Evolutionary conservation across 2,113 vertebrate species (phyloP), one percentile per base, ranked within the genome.

Genomic region (Candoia aspera): DNA sequence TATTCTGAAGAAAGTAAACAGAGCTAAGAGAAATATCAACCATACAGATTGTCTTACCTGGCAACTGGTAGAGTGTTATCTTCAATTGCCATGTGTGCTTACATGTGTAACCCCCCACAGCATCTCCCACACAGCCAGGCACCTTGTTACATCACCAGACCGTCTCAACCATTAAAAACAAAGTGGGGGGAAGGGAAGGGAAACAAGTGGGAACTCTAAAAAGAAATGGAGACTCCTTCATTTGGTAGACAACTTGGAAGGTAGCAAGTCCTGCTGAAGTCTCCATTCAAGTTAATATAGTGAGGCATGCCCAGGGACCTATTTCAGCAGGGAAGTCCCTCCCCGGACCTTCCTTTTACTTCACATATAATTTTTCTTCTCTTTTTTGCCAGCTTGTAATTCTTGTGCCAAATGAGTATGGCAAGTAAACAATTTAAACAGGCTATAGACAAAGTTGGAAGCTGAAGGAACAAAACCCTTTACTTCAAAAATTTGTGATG

Each of bases 1-100:
- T 58, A 8, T 49, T 94, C 84, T 57, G 37, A 79, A 59, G 29
- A 62, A 92, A 95, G 24, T 24, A 91, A 95, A 91, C 85, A 26
- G 68, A 19, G 0, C 58, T 37, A 53, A 59, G 55, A 85, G 86
- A 86, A 79, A 90, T 86, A 87, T 26, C 46, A 58, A 13, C 26
- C 58, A 3, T 1, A 6, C 49, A 88, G 12, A 0, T 2, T 29
- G 57, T 62, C 93, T 90, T 55, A 53, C 83, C 53, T 87, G 90
- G 24, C 57, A 59, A 42, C 0, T 24, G 68, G 33, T 55, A 90
- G 12, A 59, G 55, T 19, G 86, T 59, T 29, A 53, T 57, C 84
- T 92, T 92, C 9, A n/a, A 21, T 33, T 4, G 87, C 59, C 60
- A 84, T 54, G 49, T 83, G 86, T 37, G 4, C 46, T 55, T 84